Evolutionary conservation across 2,888 invertebrate genomes (phyloP), one percentile per base, ranked within the genome.

Genomic region (Augiades crinisus): DNA sequence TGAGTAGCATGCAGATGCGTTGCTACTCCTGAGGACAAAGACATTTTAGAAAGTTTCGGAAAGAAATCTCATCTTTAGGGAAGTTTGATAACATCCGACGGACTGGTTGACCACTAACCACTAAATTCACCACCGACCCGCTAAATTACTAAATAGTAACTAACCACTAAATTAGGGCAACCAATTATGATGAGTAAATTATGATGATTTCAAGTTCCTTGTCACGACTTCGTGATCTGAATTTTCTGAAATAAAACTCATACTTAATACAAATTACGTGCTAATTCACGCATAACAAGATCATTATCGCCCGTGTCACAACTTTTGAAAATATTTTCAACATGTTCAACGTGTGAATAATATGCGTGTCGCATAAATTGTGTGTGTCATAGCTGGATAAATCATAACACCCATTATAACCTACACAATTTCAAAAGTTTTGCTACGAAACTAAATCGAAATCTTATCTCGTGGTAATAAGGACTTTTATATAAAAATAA

Each of bases 271-370:
- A 16, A 31, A 40, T 27, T 5, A 17, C 12, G 19, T 21, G 43
- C 41, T 34, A 41, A 49, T 24, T 43, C 41, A 36, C 27, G 36
- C 50, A 30, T 13, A 34, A 36, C 33, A n/a, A 27, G 27, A 27
- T 27, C 16, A 43, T 50, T 41, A 50, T 36, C 50, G 21, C 36
- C 10, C 10, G 16, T 43, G 43, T 43, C 50, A 43, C 34, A 50
- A 50, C 34, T 30, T 38, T 41, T 17, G 27, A 43, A 50, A 50
- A 50, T 50, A 33, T 34, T 30, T 36, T 50, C 41, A 30, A 36
- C 14, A 33, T 17, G 12, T 33, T 31, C 8, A 44, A 33, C 33
- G 10, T 21, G 34, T 34, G 34, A 43, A 50, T 43, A 43, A 36
- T 36, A 43, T 36, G 36, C 43, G 27, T 36, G 27, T 8, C n/a